Evolutionary conservation across 2,797 vertebrate species (phyloP), one percentile per base, ranked within the genome.

Genomic region (Crax fasciolata): DNA sequence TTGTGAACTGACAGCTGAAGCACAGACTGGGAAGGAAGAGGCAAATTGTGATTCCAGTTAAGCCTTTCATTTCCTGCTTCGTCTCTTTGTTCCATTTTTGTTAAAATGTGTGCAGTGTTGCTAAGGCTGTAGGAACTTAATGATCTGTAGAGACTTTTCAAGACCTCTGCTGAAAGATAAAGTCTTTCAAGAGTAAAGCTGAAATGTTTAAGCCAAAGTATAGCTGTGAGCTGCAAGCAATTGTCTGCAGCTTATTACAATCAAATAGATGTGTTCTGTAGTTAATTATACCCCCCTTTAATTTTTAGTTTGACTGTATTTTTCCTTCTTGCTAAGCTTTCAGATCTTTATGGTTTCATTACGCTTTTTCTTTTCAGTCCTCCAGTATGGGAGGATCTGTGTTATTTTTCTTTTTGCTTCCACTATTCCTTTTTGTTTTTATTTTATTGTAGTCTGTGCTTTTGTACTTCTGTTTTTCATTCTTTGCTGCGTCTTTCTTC

Each of bases 1-100:
- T 12, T 79, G 61, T 48, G 49, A 82, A 39, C 61, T 48, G 67
- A 16, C 19, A 46, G 43, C 20, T 66, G 63, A 91, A 85, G 65
- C 39, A 43, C 4, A 32, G 74, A 10, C 81, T 68, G 49, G 41
- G 75, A 82, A 68, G 10, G 46, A 89, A 82, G 78, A 91, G 63
- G 30, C 32, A 82, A 89, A 67, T 11, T 55, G 38, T 65, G 72
- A 77, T 82, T 92, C 54, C 32, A 51, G 32, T 89, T 90, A 54
- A 94, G 25, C 57, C 15, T 87, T 93, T 92, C 2, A 67, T 90
- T 92, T 81, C 84, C 78, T 67, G 35, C 67, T 94, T 84, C 93
- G n/a, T 87, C 32, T 76, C 25, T 88, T 77, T 75, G 35, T 68
- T 73, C 39, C 55, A 5, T 55, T 71, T 87, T 57, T 77, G 52